A percentile compares a stretch with the other conserved stretches of the same genome.
Evolutionary conservation across 2,113 vertebrate genomes (phyloP).

Genomic region (Calidris pugnax): DNA sequence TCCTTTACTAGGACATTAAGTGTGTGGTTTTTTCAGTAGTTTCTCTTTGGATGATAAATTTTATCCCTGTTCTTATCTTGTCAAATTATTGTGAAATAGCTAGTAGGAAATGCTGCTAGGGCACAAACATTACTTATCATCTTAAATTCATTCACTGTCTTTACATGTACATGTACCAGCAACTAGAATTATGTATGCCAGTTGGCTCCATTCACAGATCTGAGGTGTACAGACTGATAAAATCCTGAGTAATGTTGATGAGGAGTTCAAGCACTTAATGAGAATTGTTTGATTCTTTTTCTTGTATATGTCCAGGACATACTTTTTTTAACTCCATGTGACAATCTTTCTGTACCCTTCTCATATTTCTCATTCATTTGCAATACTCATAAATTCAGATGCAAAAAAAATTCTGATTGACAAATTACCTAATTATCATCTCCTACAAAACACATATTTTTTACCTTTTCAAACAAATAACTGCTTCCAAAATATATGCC

Average conservation of each 20-base stretch:
- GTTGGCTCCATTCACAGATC: not conserved
- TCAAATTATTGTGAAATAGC: not conserved
- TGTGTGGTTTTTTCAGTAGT: not conserved
- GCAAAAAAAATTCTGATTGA: not conserved
- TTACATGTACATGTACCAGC: not conserved
- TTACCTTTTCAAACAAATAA: not conserved
- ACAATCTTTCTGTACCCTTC: not conserved
- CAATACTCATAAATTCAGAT: not conserved
- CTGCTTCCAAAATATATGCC: fast-evolving
- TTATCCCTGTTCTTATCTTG: not conserved
- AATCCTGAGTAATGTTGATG: not conserved
- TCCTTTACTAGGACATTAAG: not conserved
- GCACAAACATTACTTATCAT: not conserved
- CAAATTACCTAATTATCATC: not conserved
- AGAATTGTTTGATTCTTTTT: not conserved
- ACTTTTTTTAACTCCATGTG: not conserved
- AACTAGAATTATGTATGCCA: not conserved
- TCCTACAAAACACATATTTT: not conserved
- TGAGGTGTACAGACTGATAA: not conserved
- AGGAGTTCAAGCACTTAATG: not conserved
- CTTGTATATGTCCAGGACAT: not conserved
- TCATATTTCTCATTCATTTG: not conserved
- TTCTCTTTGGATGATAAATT: not conserved
- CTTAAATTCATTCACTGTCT: not conserved
- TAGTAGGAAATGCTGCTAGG: not conserved